phyloP scores from a whole-genome alignment of 2,113 vertebrate genomes.

The Melanotaenia duboulayi region DNA sequence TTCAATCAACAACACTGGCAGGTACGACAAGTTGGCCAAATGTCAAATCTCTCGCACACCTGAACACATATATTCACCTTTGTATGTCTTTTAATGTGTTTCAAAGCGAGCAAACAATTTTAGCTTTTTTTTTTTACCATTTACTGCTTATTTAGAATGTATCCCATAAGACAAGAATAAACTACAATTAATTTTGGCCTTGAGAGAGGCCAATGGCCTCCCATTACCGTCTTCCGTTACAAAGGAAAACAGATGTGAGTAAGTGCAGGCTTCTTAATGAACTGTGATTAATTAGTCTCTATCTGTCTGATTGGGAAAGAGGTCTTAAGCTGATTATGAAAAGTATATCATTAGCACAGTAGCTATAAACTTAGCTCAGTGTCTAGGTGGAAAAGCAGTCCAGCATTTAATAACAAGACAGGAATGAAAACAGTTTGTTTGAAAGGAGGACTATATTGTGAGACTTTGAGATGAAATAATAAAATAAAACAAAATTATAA shows the following conservation, averaged over 20 bases:
- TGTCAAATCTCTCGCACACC: neutral
- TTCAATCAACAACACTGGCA: conserved; percentile 29
- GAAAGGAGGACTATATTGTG: conserved; percentile 24
- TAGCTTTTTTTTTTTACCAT: conserved; percentile 18
- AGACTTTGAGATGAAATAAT: conserved; percentile 2
- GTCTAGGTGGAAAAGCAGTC: conserved; percentile 27
- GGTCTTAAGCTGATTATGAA: conserved; percentile 67
- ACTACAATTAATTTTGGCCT: conserved; percentile 49
- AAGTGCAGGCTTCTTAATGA: conserved; percentile 58
- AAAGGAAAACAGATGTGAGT: conserved; percentile 52
- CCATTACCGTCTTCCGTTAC: conserved; percentile 12
- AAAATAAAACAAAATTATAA: conserved; percentile 18
- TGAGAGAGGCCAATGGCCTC: conserved; percentile 22
- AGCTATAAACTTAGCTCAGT: conserved; percentile 15
- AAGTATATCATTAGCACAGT: conserved; percentile 53
- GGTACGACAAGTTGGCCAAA: conserved; percentile 36
- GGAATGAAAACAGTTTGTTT: conserved; percentile 16
- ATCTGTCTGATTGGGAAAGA: conserved; percentile 63
- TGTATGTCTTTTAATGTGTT: no score
- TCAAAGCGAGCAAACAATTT: no score
- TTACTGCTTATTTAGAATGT: neutral
- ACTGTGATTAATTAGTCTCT: conserved; percentile 69
- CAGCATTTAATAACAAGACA: conserved; percentile 28
- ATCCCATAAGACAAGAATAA: conserved; percentile 18
- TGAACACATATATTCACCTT: neutral